Percentiles rank a stretch among this genome's conserved stretches.
Conservation (phyloP, 1,140 invertebrate species). For the Aporrectodea caliginosa region DNA sequence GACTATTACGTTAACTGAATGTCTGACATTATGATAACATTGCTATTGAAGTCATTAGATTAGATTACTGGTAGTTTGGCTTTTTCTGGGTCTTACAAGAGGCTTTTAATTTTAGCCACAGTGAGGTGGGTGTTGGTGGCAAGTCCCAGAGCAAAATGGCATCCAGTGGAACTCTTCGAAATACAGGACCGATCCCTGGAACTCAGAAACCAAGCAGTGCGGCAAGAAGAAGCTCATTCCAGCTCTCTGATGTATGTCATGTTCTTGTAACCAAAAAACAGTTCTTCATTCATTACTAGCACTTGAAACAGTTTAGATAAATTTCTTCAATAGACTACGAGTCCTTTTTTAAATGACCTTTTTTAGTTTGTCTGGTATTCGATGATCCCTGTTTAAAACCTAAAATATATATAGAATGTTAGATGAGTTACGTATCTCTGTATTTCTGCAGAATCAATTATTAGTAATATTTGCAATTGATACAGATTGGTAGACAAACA, state of each 20-base stretch:
- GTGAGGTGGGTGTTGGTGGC: not conserved
- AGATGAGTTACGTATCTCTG: too few species aligned
- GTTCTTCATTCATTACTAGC: not conserved
- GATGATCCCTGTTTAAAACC: not conserved
- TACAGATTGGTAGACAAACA: too few species aligned
- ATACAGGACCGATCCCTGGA: not conserved
- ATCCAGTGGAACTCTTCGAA: not conserved
- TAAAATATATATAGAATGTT: not conserved
- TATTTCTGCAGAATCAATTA: too few species aligned
- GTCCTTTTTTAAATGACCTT: too few species aligned
- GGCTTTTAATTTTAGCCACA: not conserved
- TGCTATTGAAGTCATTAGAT: not conserved
- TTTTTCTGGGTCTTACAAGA: not conserved
- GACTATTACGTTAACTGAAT: not conserved
- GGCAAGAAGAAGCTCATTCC: not conserved
- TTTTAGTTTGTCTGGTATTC: too few species aligned
- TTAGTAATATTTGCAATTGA: too few species aligned
- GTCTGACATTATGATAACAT: not conserved
- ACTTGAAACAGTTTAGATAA: not conserved
- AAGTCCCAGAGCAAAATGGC: not conserved
- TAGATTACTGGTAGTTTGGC: not conserved
- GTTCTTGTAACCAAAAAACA: not conserved
- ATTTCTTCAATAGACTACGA: not conserved
- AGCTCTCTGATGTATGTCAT: not conserved
- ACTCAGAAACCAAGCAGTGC: not conserved